Evolutionary conservation across 2,888 invertebrate genomes (phyloP).

Genomic region (Saturnia japonica): DNA sequence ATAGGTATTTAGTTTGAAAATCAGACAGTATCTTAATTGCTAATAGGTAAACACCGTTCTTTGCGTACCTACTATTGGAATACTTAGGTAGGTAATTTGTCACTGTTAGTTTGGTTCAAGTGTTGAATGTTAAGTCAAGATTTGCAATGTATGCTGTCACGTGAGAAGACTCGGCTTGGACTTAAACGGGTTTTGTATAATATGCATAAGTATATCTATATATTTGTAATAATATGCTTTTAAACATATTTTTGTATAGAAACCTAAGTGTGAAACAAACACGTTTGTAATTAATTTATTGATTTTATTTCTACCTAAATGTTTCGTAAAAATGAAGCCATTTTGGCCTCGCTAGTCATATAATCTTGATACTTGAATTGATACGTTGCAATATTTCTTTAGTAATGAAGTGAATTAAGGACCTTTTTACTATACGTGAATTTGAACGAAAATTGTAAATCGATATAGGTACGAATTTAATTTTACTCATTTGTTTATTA

Average conservation of each 20-base stretch:
- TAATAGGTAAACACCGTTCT: slow-evolving; percentile 29
- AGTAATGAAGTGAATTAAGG: not conserved
- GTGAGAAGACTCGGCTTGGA: not conserved
- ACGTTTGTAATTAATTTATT: not conserved
- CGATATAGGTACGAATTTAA: not conserved
- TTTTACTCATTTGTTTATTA: too few species aligned
- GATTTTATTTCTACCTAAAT: not conserved
- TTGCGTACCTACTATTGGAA: slow-evolving; percentile 12
- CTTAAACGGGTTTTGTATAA: not conserved
- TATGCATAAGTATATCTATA: not conserved
- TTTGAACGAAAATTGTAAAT: not conserved
- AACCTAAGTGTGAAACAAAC: not conserved
- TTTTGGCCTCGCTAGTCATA: not conserved
- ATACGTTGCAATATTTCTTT: not conserved
- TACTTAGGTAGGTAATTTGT: slow-evolving; percentile 24
- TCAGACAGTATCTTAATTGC: slow-evolving; percentile 32
- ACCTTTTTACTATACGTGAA: not conserved
- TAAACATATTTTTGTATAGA: not conserved
- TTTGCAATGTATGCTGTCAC: slow-evolving; percentile 6
- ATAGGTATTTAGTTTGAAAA: not conserved
- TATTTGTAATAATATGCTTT: not conserved
- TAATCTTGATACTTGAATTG: slow-evolving; percentile 9
- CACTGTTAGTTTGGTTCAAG: slow-evolving; percentile 28
- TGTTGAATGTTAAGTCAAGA: slow-evolving; percentile 37
- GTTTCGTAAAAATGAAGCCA: not conserved